Percentiles rank a stretch among this genome's conserved stretches.
phyloP scores from a whole-genome alignment of 1,140 invertebrate species.

The Temnothorax longispinosus region DNA sequence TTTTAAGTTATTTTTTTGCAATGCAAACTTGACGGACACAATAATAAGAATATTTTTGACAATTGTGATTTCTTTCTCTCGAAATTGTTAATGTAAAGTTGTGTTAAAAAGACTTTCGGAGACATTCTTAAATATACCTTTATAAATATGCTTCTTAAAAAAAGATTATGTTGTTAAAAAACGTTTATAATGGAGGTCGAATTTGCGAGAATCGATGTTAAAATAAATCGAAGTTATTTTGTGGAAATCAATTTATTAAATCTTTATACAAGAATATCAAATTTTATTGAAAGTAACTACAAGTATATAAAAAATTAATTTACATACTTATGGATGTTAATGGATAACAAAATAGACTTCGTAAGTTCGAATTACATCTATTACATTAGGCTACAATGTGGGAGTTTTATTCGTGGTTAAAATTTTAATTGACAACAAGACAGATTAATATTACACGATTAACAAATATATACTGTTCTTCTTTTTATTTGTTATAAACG shows the following conservation, averaged over 20 bases:
- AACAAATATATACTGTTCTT: slow-evolving; percentile 67
- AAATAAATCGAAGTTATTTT: background rate
- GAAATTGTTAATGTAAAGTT: background rate
- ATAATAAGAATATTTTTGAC: background rate
- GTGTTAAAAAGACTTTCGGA: background rate
- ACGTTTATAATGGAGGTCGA: background rate
- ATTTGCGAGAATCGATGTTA: background rate
- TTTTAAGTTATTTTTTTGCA: background rate
- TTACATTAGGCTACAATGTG: slow-evolving; percentile 41
- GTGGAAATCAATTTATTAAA: slow-evolving; percentile 69
- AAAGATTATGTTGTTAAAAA: background rate
- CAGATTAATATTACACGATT: slow-evolving; percentile 67
- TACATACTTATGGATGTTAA: slow-evolving; percentile 65
- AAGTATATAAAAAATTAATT: slow-evolving; percentile 72
- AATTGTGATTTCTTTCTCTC: background rate
- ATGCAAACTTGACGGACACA: background rate
- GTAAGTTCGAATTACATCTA: slow-evolving; percentile 67
- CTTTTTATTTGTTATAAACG: slow-evolving; percentile 42
- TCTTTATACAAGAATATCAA: slow-evolving; percentile 68
- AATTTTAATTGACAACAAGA: slow-evolving; percentile 66
- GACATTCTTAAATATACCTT: background rate
- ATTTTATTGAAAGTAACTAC: slow-evolving; percentile 54
- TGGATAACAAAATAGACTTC: slow-evolving; percentile 52
- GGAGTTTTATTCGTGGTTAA: slow-evolving; percentile 47
- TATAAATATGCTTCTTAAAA: background rate